A percentile compares a stretch with the other conserved stretches of the same genome.
These are phyloP conservation scores for Anseranas semipalmata DNA, from an alignment of 2,113 vertebrate genomes.

Conservation along the genomic window DNA sequence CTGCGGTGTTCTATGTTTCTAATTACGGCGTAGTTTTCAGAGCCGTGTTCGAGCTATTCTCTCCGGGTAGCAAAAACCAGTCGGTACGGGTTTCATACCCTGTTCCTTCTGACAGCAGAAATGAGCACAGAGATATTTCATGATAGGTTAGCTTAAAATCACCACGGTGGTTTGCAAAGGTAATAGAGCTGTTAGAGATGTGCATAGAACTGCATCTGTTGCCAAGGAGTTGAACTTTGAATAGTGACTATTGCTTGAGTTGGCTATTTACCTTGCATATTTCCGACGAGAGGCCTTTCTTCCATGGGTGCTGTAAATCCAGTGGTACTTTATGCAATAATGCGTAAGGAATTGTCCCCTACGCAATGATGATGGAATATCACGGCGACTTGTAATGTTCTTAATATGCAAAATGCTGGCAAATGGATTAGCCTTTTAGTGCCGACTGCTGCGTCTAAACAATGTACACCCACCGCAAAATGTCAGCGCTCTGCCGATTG, in stretches of 20 bases:
- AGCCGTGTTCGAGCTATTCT: accelerated
- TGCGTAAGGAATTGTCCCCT: neutral
- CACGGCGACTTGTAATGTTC: neutral
- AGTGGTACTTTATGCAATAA: neutral
- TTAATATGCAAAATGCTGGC: neutral
- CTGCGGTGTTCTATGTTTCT: neutral
- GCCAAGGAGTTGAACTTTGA: neutral
- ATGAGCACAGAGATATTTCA: neutral
- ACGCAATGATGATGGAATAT: neutral
- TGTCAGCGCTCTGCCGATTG: accelerated
- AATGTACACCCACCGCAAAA: neutral
- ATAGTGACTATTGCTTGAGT: neutral
- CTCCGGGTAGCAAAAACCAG: neutral
- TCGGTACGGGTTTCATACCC: neutral
- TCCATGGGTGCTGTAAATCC: neutral
- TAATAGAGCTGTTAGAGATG: neutral
- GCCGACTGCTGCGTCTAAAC: neutral
- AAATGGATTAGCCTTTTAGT: neutral
- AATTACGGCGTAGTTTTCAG: neutral
- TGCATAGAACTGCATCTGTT: neutral
- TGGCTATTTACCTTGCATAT: neutral
- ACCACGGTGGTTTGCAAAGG: neutral
- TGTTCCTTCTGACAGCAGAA: neutral
- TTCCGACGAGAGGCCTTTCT: neutral
- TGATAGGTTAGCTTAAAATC: neutral